A percentile compares a stretch with the other conserved stretches of the same genome.
These are phyloP conservation scores for Cantharis lateralis DNA, from an alignment of 2,888 invertebrate genomes.

Conservation along the genomic window DNA sequence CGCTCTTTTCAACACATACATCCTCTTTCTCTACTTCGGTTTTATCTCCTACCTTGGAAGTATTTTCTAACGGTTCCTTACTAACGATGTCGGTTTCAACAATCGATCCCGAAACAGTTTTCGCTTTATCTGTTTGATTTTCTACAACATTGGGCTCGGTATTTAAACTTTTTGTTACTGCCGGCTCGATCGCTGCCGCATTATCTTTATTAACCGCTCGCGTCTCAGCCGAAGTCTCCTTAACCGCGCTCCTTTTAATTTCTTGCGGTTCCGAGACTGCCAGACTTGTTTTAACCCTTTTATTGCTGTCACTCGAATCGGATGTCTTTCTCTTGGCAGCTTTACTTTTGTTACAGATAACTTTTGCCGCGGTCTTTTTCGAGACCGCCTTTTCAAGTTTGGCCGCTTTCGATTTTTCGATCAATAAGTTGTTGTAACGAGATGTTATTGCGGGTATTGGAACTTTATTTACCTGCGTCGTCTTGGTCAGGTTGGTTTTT, in stretches of 20 bases:
- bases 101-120: not conserved
- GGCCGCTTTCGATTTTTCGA: not conserved
- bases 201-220: not conserved
- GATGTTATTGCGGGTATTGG: conserved; percentile 54
- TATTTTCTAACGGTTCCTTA: not conserved
- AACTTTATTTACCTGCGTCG: conserved; percentile 54
- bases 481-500: conserved; percentile 47
- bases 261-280: not conserved
- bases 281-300: not conserved
- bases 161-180: not conserved
- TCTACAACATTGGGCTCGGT: not conserved
- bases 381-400: not conserved
- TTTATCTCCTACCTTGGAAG: not conserved
- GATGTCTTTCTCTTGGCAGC: not conserved
- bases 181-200: not conserved
- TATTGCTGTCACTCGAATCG: not conserved
- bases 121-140: not conserved
- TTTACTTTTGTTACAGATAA: not conserved
- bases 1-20: not conserved
- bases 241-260: not conserved
- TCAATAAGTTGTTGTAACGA: conserved; percentile 35
- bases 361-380: not conserved
- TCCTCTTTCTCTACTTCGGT: not conserved
- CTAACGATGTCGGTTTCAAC: not conserved
- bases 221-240: not conserved